Evolutionary conservation across 2,797 vertebrate species (phyloP).

Genomic region (Prionace glauca): DNA sequence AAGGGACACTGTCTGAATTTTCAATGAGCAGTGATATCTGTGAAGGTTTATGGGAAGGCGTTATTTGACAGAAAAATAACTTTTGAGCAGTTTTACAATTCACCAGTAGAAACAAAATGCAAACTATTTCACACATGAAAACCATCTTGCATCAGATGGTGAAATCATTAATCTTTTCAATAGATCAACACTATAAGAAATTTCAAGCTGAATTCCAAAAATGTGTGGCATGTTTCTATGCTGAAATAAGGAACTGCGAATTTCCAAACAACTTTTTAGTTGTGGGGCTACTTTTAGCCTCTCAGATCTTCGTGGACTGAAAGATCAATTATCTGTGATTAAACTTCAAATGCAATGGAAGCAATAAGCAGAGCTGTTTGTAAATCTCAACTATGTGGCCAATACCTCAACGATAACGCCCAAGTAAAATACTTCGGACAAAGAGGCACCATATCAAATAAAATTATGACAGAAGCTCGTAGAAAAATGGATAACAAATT

Average conservation of each 20-base stretch:
- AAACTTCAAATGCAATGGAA: neutral
- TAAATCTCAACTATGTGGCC: neutral
- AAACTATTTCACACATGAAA: conserved; percentile 40
- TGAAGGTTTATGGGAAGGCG: neutral
- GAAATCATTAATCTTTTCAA: conserved; percentile 42
- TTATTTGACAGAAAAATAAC: neutral
- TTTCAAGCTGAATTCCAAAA: neutral
- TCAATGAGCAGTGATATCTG: neutral
- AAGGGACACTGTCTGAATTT: neutral
- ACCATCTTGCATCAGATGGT: conserved; percentile 45
- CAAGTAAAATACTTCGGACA: neutral
- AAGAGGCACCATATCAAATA: neutral
- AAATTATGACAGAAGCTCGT: neutral
- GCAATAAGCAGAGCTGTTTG: neutral
- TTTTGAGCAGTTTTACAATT: neutral
- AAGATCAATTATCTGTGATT: neutral
- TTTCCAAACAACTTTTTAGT: neutral
- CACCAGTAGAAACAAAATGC: conserved; percentile 28
- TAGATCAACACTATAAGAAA: conserved; percentile 11
- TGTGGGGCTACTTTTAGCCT: no score
- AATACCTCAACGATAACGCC: neutral
- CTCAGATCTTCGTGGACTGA: neutral
- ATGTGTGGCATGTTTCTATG: neutral
- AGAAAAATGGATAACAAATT: neutral
- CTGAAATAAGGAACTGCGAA: neutral